Base-by-base conservation (phyloP, 2,797 vertebrate species). In the Mastacembelus armatus region DNA sequence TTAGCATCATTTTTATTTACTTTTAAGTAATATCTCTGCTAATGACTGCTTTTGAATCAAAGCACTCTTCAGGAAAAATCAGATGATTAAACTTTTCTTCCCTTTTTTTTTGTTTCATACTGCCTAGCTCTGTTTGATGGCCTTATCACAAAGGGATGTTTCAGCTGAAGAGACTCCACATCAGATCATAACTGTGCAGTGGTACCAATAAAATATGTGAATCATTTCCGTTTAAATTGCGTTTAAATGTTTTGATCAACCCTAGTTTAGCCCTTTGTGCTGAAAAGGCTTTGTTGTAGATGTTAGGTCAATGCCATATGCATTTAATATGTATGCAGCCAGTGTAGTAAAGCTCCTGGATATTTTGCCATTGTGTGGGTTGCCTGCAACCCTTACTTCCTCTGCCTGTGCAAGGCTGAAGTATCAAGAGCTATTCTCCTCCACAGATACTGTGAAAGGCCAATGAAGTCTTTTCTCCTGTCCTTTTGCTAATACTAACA, bases 291-390 rank as follows among this genome's bases (percentile, higher is more conserved):
- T 29, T 18, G 14, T 56, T 47, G 48, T 43, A 51, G 42, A 44
- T 66, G 44, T 49, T 35, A 29, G 80, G 85, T 86, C 84, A 80
- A 2, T 55, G 61, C 51, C 65, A 72, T 78, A 79, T 77, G 71
- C 56, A 79, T 84, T 83, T 77, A 59, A 74, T 78, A 71, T 82
- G 66, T 71, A 88, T 77, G 71, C 78, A 78, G 70, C 64, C 40
- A 59, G 51, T 77, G 79, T 74, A 68, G 74, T 87, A 68, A 71
- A 80, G 79, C 80, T 85, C 49, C 65, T 81, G 65, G 72, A 78
- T 85, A 71, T 89, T 84, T 81, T 86, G 70, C 79, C 77, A 76
- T 77, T 84, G 88, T 90, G 89, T 92, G 92, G 87, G 88, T 64
- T 82, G 87, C 70, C 73, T 81, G 81, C 62, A 87, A 86, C 80